These are phyloP conservation scores for Pseudonaja textilis DNA, from an alignment of 2,113 vertebrate genomes.

Conservation along the genomic window DNA sequence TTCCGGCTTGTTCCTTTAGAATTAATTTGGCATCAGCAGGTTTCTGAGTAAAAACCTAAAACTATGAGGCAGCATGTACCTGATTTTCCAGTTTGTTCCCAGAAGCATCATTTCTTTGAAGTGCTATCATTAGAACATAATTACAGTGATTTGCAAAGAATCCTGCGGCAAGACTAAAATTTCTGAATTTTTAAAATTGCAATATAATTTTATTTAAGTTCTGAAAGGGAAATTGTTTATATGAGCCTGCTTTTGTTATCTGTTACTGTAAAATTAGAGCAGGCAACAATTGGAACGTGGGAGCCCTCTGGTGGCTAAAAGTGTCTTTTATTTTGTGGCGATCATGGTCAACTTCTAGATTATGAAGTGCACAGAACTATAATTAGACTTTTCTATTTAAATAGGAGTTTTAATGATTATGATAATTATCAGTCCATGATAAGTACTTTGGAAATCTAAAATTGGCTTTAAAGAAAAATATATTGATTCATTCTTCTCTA, in stretches of 20 bases:
- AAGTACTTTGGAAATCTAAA: not conserved
- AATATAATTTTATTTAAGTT: not conserved
- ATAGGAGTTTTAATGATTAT: not conserved
- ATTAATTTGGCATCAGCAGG: not conserved
- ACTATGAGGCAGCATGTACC: not conserved
- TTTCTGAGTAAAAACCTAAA: not conserved
- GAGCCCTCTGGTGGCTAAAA: not conserved
- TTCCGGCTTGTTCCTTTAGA: not conserved
- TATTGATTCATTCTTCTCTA: too few species aligned
- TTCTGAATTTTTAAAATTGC: not conserved
- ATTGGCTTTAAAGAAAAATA: not conserved
- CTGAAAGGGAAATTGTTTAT: not conserved
- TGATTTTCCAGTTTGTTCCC: not conserved
- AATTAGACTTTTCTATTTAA: not conserved
- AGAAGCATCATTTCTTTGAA: not conserved
- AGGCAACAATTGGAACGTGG: conserved; percentile 3
- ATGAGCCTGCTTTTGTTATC: not conserved
- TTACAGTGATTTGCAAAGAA: not conserved
- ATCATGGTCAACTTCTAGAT: not conserved
- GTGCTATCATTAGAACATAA: not conserved
- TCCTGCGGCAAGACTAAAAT: not conserved
- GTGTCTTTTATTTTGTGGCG: not conserved
- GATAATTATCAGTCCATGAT: not conserved
- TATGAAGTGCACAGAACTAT: not conserved
- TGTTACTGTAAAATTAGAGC: not conserved